phyloP scores from a whole-genome alignment of 1,140 invertebrate genomes.

The Dinoponera quadriceps region DNA sequence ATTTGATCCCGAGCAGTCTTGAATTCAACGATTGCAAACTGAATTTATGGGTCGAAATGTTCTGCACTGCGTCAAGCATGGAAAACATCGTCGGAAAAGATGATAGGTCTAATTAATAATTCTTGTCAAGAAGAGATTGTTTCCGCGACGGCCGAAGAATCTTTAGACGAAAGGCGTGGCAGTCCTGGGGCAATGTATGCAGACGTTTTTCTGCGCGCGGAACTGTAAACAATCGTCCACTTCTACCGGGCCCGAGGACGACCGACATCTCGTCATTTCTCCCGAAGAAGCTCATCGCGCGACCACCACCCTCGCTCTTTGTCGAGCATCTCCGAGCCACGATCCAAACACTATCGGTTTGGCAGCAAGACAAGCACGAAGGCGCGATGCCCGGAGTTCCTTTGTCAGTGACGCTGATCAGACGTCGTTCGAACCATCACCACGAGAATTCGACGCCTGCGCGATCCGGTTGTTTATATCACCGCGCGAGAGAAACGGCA shows the following conservation, averaged over 20 bases:
- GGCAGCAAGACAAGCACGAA: neutral
- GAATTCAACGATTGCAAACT: neutral
- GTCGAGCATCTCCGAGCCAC: neutral
- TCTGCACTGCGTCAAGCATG: no score
- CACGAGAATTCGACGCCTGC: slow-evolving; percentile 70
- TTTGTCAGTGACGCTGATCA: slow-evolving; percentile 59
- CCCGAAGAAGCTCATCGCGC: neutral
- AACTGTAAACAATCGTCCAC: slow-evolving; percentile 33
- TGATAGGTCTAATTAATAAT: neutral
- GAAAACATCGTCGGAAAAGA: neutral
- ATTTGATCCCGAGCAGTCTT: neutral
- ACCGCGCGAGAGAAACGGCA: slow-evolving; percentile 28
- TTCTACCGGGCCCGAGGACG: neutral
- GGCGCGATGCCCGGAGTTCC: slow-evolving; percentile 35
- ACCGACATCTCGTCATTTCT: neutral
- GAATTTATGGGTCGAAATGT: neutral
- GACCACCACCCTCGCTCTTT: slow-evolving; percentile 7
- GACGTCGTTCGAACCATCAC: slow-evolving; percentile 63
- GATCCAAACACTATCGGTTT: slow-evolving; percentile 1
- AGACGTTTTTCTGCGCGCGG: neutral
- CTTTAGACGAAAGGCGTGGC: neutral
- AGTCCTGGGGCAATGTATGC: no score
- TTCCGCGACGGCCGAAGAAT: neutral
- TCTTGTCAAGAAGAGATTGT: neutral
- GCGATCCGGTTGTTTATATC: slow-evolving; percentile 80